These are phyloP conservation scores for Callionymus lyra DNA, from an alignment of 2,113 vertebrate genomes.

Conservation along the genomic window DNA sequence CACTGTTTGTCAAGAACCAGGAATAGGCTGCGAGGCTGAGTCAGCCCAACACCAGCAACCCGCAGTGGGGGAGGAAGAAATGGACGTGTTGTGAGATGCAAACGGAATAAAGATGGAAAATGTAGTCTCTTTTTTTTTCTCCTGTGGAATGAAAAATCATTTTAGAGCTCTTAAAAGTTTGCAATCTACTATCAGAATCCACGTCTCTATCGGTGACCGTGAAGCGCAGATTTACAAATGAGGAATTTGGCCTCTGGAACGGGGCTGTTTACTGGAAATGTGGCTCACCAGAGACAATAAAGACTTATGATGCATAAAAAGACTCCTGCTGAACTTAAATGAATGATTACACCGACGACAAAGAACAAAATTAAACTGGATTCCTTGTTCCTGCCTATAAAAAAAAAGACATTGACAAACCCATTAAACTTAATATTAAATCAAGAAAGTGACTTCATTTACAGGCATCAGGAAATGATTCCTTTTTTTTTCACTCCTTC, in stretches of 20 bases:
- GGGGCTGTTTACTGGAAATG: conserved; percentile 66
- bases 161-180: conserved; percentile 46
- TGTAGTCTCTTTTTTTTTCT: conserved; percentile 40
- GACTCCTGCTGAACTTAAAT: conserved; percentile 23
- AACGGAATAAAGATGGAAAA: conserved; percentile 21
- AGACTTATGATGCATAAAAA: conserved; percentile 54
- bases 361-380: no score
- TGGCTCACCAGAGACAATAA: conserved; percentile 56
- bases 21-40: conserved; percentile 63
- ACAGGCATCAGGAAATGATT: no score
- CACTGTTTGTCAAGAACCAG: conserved; percentile 58
- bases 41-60: conserved; percentile 60
- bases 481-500: no score
- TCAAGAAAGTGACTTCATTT: no score
- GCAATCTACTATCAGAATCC: conserved; percentile 45
- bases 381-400: background rate
- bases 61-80: conserved; percentile 39
- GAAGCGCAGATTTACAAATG: conserved; percentile 33
- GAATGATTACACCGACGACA: no score
- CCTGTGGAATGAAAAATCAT: conserved; percentile 37
- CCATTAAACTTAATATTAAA: conserved; percentile 4
- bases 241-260: conserved; percentile 27
- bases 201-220: conserved; percentile 48
- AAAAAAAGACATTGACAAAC: conserved; percentile 11
- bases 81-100: conserved; percentile 39